phyloP scores from a whole-genome alignment of 2,113 vertebrate genomes.

The Solenodon paradoxus region DNA sequence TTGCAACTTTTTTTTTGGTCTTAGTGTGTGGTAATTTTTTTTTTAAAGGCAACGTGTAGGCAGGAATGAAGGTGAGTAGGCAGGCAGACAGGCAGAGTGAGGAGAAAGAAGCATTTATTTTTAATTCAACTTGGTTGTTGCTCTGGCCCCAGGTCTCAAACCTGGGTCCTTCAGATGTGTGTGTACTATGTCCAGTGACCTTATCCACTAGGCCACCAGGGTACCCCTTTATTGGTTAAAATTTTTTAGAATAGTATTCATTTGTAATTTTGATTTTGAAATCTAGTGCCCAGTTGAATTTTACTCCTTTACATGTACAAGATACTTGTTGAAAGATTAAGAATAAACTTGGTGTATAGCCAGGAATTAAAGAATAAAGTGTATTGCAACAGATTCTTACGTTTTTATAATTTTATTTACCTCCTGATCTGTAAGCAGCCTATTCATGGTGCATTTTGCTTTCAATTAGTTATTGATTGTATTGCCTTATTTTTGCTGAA shows the following conservation, averaged over 20 bases:
- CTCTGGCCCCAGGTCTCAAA: no score
- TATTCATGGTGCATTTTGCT: conserved; percentile 37
- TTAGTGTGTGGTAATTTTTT: conserved; percentile 28
- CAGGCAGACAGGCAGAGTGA: no score
- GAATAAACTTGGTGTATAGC: conserved; percentile 12
- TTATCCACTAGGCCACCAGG: no score
- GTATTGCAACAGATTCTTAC: neutral
- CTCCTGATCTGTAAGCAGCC: neutral
- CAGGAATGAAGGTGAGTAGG: no score
- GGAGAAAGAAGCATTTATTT: no score
- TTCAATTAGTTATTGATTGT: conserved; percentile 41
- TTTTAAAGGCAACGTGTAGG: no score
- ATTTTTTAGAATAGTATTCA: conserved; percentile 43
- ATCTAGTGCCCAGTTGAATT: neutral
- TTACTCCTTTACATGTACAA: conserved; percentile 27
- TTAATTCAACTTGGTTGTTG: no score
- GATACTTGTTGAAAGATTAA: neutral
- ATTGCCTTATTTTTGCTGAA: conserved; percentile 37
- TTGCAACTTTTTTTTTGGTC: conserved; percentile 35
- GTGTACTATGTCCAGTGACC: no score
- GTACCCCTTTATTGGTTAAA: neutral
- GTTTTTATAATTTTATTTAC: neutral
- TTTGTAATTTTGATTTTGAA: conserved; percentile 55
- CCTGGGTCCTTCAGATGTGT: no score
- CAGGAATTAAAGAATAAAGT: conserved; percentile 22